Conservation (phyloP, 2,113 vertebrate genomes). For the Eptesicus fuscus region DNA sequence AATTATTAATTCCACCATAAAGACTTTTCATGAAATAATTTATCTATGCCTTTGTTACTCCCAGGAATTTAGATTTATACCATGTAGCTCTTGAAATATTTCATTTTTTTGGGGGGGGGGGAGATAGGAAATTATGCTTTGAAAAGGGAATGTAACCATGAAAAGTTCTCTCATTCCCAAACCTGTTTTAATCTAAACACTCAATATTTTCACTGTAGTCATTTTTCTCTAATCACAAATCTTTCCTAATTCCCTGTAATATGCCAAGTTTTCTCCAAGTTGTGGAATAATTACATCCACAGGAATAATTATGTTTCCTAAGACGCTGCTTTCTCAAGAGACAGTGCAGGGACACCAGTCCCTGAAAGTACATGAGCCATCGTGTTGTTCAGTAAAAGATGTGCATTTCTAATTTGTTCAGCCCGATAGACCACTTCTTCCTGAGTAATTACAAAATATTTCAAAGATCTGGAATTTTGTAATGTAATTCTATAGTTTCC, state of each 20-base stretch:
- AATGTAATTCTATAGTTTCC: not conserved
- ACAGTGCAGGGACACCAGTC: not conserved
- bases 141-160: not conserved
- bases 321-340: not conserved
- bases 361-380: not conserved
- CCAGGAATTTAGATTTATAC: not conserved
- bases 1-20: constrained; percentile 48
- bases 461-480: not conserved
- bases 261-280: not conserved
- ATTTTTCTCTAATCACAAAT: constrained; percentile 1
- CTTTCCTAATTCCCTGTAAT: not conserved
- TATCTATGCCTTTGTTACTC: not conserved
- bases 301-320: not conserved
- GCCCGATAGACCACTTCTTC: not conserved
- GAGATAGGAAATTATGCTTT: constrained; percentile 24
- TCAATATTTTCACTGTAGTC: not conserved
- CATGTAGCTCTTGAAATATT: not conserved
- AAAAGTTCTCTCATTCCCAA: not conserved
- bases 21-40: constrained; percentile 41
- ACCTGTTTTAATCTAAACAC: constrained; percentile 33
- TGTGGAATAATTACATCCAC: not conserved
- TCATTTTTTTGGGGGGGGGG: not conserved
- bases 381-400: not conserved
- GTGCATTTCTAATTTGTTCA: not conserved
- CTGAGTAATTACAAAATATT: not conserved